Evolutionary conservation across 2,797 vertebrate species (phyloP), one percentile per base, ranked within the genome.

Genomic region (Denticeps clupeoides): DNA sequence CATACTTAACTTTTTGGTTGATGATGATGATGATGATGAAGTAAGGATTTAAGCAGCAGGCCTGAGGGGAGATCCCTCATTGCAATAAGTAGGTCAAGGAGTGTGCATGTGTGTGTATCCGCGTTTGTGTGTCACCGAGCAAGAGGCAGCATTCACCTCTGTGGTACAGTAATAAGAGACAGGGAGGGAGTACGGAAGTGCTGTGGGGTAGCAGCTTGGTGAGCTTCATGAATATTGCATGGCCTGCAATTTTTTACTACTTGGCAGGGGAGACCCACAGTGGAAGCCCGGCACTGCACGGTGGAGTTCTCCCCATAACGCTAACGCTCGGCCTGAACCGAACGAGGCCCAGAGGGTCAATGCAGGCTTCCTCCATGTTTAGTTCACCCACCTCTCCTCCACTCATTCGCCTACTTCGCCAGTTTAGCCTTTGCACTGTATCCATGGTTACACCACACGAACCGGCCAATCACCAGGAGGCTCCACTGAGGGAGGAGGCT

Each of bases 381-480:
- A 38, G 35, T 19, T 27, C 5, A 29, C 27, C 22, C 25, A 12
- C 44, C 15, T 1, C 41, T 12, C 16, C 12, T 7, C 12, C 26
- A 3, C 5, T 25, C 41, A 26, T 42, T 9, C 13, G 12, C 10
- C 16, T 21, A 9, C 41, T 21, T 15, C 4, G 2, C 8, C 8
- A 41, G 13, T 25, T 24, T 25, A 32, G 44, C 43, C 42, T 22
- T 46, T 41, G 47, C 21, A 47, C 29, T 18, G 33, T 68, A 41
- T 19, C 65, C 62, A 63, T 62, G 60, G 72, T 66, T 65, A 71
- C 69, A 33, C 38, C 53, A 53, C 56, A 60, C 55, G 35, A 50
- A 43, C 19, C 18, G 35, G 24, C 43, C 47, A 48, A 54, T 59
- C 31, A 40, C 45, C 12, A 58, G 7, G 43, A 55, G 47, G 16